These are phyloP conservation scores for Polyergus mexicanus DNA, from an alignment of 1,140 invertebrate genomes.

Conservation along the genomic window DNA sequence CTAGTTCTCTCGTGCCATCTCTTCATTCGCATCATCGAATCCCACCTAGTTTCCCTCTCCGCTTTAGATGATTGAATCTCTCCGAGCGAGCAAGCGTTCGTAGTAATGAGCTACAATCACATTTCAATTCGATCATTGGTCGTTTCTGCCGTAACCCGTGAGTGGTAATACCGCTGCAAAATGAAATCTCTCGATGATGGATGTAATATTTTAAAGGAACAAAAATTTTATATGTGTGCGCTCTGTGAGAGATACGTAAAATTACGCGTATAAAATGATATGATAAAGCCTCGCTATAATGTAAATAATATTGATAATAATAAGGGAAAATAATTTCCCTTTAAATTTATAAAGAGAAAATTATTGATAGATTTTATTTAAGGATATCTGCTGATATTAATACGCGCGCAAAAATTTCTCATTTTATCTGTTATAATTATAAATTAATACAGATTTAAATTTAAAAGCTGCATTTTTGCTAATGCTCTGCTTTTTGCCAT, in stretches of 20 bases:
- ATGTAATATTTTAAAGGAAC: conserved; percentile 4
- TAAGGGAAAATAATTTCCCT: neutral
- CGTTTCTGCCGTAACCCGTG: neutral
- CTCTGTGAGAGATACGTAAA: neutral
- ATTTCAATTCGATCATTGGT: conserved; percentile 46
- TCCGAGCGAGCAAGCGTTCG: conserved; percentile 13
- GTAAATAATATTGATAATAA: neutral
- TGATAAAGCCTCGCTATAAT: neutral
- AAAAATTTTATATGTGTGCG: neutral
- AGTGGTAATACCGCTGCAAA: conserved; percentile 17
- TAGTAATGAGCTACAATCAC: conserved; percentile 45
- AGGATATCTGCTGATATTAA: too few relatives aligned
- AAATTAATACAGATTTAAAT: too few relatives aligned
- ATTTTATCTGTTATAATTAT: too few relatives aligned
- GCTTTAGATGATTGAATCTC: conserved; percentile 10
- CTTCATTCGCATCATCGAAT: conserved; percentile 30
- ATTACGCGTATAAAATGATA: neutral
- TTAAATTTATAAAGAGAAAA: neutral
- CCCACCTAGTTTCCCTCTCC: neutral
- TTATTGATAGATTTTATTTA: too few relatives aligned
- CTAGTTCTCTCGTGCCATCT: neutral
- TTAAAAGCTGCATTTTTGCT: too few relatives aligned
- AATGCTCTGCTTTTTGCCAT: too few relatives aligned
- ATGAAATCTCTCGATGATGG: conserved; percentile 18
- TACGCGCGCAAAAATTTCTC: neutral